Conservation (phyloP, 2,797 vertebrate species). For the Ataeniobius toweri region DNA sequence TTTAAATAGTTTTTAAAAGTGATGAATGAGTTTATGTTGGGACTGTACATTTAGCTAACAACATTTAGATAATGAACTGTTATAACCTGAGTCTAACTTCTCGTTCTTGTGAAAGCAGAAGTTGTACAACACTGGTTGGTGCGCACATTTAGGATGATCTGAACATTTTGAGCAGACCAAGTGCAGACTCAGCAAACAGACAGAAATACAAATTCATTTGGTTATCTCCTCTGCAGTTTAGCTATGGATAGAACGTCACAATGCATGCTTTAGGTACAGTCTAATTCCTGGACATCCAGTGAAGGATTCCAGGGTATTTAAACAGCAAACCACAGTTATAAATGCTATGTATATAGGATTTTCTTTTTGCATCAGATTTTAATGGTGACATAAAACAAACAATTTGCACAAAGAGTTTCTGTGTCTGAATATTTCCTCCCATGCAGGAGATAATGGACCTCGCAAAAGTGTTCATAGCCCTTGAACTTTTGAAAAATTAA, state of each 20-base stretch:
- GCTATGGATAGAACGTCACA: not conserved
- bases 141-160: not conserved
- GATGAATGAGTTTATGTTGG: not conserved
- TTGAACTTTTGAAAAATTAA: no score
- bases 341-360: no score
- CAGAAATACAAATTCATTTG: not conserved
- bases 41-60: not conserved
- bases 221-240: not conserved
- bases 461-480: no score
- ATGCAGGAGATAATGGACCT: no score
- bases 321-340: no score
- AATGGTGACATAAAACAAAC: no score
- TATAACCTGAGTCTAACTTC: not conserved
- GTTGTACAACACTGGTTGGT: not conserved
- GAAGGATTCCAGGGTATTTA: not conserved
- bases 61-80: not conserved
- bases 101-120: not conserved
- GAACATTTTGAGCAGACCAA: not conserved
- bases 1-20: not conserved
- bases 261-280: not conserved
- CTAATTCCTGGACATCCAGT: not conserved
- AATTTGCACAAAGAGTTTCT: no score
- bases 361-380: no score
- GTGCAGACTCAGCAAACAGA: not conserved
- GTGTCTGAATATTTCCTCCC: no score